Conservation (phyloP, 2,113 vertebrate species). For the Erythrocebus patas region DNA sequence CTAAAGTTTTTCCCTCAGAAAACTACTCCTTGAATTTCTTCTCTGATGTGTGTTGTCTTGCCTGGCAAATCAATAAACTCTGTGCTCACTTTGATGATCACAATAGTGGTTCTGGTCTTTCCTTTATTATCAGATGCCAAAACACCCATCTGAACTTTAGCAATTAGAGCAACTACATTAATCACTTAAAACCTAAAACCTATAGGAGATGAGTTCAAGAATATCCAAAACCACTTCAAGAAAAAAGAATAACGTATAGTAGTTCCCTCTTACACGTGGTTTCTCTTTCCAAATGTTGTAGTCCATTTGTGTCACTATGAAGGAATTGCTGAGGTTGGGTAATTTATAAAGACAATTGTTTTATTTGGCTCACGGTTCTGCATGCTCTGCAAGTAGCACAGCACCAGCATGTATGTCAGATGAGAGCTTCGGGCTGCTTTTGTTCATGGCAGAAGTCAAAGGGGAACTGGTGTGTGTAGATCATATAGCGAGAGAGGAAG, state of each 20-base stretch:
- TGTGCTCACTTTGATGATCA: background rate
- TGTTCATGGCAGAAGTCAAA: too few species aligned
- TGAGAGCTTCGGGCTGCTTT: too few species aligned
- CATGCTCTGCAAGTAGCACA: too few species aligned
- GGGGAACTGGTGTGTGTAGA: too few species aligned
- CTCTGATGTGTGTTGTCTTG: background rate
- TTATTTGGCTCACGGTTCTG: too few species aligned
- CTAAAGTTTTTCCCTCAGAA: background rate
- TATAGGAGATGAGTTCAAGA: background rate
- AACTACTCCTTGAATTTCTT: background rate
- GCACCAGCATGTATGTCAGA: too few species aligned
- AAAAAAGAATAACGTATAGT: background rate
- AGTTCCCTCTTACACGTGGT: background rate
- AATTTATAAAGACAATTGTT: too few species aligned
- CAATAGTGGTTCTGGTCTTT: background rate
- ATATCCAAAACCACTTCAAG: background rate
- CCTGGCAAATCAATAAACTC: background rate
- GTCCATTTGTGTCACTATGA: too few species aligned
- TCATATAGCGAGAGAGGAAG: too few species aligned
- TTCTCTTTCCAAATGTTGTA: background rate
- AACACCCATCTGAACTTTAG: background rate
- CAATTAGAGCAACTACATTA: background rate
- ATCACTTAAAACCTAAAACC: background rate
- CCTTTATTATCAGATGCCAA: background rate
- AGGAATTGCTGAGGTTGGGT: too few species aligned